Evolutionary conservation across 2,113 vertebrate genomes (phyloP).

Genomic region (Spheniscus mendiculus): DNA sequence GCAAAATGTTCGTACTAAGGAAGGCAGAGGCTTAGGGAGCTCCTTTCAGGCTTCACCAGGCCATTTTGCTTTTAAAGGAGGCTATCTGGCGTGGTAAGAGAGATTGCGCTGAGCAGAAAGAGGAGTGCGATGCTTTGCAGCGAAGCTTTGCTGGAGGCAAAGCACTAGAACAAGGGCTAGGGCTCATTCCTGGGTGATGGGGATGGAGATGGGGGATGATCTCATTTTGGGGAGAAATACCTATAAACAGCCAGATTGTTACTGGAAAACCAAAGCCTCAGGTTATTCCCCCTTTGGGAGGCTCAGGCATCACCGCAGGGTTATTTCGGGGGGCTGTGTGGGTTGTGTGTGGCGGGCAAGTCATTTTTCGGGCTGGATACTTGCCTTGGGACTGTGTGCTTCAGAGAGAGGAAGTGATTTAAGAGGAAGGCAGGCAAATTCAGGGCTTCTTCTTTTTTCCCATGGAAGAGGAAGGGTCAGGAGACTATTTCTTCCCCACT

Average conservation of each 20-base stretch:
- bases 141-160: not conserved
- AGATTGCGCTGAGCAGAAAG: not conserved
- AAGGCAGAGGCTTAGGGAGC: not conserved
- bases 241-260: not conserved
- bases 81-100: not conserved
- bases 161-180: not conserved
- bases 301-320: not conserved
- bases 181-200: not conserved
- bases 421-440: not conserved
- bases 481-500: slow-evolving; percentile 10
- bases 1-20: not conserved
- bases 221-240: not conserved
- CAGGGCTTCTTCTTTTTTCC: not conserved
- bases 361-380: not conserved
- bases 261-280: not conserved
- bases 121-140: not conserved
- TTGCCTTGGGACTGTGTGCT: not conserved
- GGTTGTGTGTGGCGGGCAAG: not conserved
- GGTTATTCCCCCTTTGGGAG: not conserved
- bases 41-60: slow-evolving; percentile 4
- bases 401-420: not conserved
- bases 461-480: slow-evolving; percentile 22
- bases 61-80: not conserved
- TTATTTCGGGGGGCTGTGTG: not conserved
- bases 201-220: not conserved